Conservation (phyloP, 1,140 invertebrate species). For the Drosophila teissieri region DNA sequence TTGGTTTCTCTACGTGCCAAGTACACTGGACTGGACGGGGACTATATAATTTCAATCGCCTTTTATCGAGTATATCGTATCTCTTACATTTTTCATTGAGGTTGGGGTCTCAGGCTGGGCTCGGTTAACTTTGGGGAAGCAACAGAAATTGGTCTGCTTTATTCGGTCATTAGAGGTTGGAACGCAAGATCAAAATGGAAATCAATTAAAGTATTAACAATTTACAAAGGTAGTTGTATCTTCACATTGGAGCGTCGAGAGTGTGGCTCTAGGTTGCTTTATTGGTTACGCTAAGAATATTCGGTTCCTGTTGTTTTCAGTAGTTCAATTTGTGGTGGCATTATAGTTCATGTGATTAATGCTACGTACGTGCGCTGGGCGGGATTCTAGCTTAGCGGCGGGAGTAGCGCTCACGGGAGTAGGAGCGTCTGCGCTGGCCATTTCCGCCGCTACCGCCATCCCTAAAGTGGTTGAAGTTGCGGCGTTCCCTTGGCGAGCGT, state of each 20-base stretch:
- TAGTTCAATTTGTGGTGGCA: conserved; percentile 47
- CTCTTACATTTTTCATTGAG: conserved; percentile 13
- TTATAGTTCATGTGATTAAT: conserved; percentile 61
- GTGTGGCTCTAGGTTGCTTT: conserved; percentile 20
- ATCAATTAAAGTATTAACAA: conserved; percentile 68
- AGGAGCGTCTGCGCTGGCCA: conserved; percentile 57
- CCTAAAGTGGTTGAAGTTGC: conserved; percentile 62
- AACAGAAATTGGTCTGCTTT: conserved; percentile 43
- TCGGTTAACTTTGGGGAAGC: conserved; percentile 13
- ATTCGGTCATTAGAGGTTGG: conserved; percentile 27
- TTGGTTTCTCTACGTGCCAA: conserved; percentile 24
- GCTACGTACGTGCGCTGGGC: conserved; percentile 69
- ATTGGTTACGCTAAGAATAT: conserved; percentile 28
- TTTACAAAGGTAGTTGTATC: conserved; percentile 51
- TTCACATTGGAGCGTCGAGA: conserved; percentile 17
- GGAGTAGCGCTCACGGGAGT: conserved; percentile 75
- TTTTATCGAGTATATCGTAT: conserved; percentile 2
- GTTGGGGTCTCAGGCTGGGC: conserved; percentile 26
- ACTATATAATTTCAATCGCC: conserved; percentile 15
- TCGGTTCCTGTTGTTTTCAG: conserved; percentile 39
- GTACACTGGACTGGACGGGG: conserved; percentile 21
- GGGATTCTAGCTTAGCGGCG: conserved; percentile 64
- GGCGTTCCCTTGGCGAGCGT: conserved; percentile 62
- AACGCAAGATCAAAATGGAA: conserved; percentile 56
- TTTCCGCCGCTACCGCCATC: conserved; percentile 37